Evolutionary conservation across 64 coral and sea anemone species (phyloP), one percentile per base, ranked within the genome.

Genomic region (Stichodactyla helianthus): DNA sequence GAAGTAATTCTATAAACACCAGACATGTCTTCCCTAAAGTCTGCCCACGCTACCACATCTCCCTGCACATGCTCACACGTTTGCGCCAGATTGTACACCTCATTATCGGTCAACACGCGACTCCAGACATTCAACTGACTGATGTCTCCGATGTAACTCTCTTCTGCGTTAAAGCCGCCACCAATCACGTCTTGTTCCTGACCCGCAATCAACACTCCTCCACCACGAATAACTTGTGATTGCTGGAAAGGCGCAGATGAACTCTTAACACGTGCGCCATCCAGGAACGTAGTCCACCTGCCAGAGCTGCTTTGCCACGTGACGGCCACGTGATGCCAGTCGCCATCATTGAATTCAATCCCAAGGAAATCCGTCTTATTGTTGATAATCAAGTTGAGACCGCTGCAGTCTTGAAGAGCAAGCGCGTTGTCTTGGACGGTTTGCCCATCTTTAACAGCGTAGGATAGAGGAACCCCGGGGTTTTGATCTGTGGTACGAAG

Each of bases 241-340:
- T 82, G 53, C 60, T 91, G 90, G 22, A 91, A 91, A 56, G 90
- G 35, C 12, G 5, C 52, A 76, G 85, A 55, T 5, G 90, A 87
- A 1, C 35, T 53, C 17, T 5, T 71, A 0, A 63, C 62, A 8
- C 79, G 16, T 7, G 79, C 14, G 20, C 90, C 90, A 26, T 91
- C 90, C 54, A 82, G 71, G 63, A 85, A 91, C 1, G 85, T 77
- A 4, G 63, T 13, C 90, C 90, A 91, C 12, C 51, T 68, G 1
- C 94, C 94, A 10, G 68, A 44, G 50, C 84, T 61, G 81, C 91
- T 89, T 20, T 93, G 87, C 94, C 94, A 96, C 16, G 90, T 93
- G 28, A 96, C 52, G 50, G 94, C 81, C 56, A 96, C 79, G 85
- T 96, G 94, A 85, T 96, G 94, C 94, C 94, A 96, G 15, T 87